Base-by-base conservation (phyloP, 2,113 vertebrate species). In the Callocephalon fimbriatum region DNA sequence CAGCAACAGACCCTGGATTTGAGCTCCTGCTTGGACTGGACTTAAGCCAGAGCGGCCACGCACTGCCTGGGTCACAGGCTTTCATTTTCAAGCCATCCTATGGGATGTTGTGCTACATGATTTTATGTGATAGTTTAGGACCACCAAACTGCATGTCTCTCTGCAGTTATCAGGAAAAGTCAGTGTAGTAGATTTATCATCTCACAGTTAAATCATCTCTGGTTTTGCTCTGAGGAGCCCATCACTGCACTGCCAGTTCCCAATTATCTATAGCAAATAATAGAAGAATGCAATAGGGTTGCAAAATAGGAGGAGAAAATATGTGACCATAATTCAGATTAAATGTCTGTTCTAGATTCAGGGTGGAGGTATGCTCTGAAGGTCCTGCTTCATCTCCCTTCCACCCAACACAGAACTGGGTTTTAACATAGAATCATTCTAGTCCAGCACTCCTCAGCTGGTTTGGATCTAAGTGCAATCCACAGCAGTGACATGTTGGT, bases 101-200 rank as follows among this genome's bases (percentile, higher is more conserved):
- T 22, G 44, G 35, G 35, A 35, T 29, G 40, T 5, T 78, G 44
- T 77, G 29, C 32, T 73, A 3, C 0, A 0, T 27, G 63, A 50
- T 80, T 80, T 51, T 35, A 40, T 38, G 44, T 20, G 59, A 15
- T 23, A 66, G 40, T 11, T 42, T n/a, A 47, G 71, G 40, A 40
- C 20, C 16, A 27, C 37, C 76, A 51, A 15, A 37, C 18, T 51
- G 23, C 44, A 12, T 50, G 27, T 50, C 48, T 37, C 25, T 51
- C 25, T 51, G 71, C 48, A 44, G n/a, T 9, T 35, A 47, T 18
- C 65, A 44, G 73, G 42, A 53, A 29, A 26, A 32, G 47, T 15
- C 47, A 76, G 59, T 2, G 37, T 17, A 47, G 61, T 10, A 47
- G n/a, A 38, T 62, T 74, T 61, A 27, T 65, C 50, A 44, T 7